Conservation (phyloP, 2,113 vertebrate genomes). For the Brachyhypopomus occidentalis region DNA sequence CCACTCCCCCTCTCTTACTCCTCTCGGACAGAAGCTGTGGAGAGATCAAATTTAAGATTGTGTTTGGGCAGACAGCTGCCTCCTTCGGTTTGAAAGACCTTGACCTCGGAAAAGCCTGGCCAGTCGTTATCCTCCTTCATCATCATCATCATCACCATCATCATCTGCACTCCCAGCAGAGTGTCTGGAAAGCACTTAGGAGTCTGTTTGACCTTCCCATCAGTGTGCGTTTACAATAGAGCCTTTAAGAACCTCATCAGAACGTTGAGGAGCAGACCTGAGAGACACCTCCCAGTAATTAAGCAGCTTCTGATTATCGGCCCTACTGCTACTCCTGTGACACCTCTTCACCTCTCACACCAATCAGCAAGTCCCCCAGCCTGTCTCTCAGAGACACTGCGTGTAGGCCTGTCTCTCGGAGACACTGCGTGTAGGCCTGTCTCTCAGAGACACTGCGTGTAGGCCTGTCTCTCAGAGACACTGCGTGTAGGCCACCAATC, state of each 20-base stretch:
- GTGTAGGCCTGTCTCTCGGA: no score
- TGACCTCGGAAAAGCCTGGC: neutral
- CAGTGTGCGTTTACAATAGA: conserved; percentile 49
- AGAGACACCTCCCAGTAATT: conserved; percentile 59
- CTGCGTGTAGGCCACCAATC: no score
- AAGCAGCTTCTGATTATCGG: conserved; percentile 59
- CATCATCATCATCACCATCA: neutral
- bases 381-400: no score
- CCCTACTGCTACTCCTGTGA: conserved; percentile 24
- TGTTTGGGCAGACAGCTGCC: neutral
- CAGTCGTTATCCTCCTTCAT: neutral
- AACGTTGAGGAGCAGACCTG: conserved; percentile 32
- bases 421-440: no score
- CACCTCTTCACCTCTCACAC: no score
- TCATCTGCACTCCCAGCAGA: neutral
- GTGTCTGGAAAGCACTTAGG: conserved; percentile 31
- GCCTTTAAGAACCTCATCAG: conserved; percentile 58
- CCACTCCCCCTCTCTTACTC: neutral
- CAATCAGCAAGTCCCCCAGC: no score
- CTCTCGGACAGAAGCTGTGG: neutral
- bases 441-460: no score
- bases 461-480: no score
- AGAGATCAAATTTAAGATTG: neutral
- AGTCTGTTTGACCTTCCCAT: conserved; percentile 59
- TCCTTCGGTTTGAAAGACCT: neutral